Evolutionary conservation across 2,797 vertebrate species (phyloP).

Genomic region (Crenichthys baileyi): DNA sequence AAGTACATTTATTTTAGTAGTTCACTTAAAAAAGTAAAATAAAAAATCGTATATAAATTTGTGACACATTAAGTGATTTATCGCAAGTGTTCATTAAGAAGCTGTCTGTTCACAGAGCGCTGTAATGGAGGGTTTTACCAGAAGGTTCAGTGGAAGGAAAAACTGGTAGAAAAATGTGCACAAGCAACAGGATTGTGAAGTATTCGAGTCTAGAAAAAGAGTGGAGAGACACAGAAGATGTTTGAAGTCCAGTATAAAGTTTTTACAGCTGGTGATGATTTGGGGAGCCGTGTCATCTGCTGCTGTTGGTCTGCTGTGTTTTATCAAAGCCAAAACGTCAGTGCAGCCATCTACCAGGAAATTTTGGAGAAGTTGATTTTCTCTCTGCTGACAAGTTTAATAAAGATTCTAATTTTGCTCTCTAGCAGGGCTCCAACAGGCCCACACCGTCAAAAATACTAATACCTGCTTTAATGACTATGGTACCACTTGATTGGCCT

Average conservation of each 20-base stretch:
- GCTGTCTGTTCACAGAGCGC: not conserved
- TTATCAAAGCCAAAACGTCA: not conserved
- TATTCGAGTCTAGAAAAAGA: not conserved
- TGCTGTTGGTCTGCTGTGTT: not conserved
- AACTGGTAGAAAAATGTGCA: not conserved
- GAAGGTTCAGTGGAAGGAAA: not conserved
- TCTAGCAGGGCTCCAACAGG: no score
- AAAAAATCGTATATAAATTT: no score
- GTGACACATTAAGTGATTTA: no score
- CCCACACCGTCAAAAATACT: no score
- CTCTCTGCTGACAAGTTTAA: no score
- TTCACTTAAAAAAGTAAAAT: not conserved
- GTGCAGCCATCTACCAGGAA: not conserved
- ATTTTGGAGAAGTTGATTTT: not conserved
- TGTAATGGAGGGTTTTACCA: not conserved
- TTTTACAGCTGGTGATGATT: not conserved
- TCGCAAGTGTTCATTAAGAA: no score
- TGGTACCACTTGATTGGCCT: not conserved
- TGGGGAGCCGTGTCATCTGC: not conserved
- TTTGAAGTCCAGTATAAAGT: no score
- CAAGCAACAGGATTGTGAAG: not conserved
- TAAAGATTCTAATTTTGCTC: no score
- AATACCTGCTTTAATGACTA: no score
- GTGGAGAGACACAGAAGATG: not conserved
- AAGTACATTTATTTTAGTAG: not conserved